phyloP scores from a whole-genome alignment of 1,140 invertebrate genomes.

The Hirudo medicinalis region DNA sequence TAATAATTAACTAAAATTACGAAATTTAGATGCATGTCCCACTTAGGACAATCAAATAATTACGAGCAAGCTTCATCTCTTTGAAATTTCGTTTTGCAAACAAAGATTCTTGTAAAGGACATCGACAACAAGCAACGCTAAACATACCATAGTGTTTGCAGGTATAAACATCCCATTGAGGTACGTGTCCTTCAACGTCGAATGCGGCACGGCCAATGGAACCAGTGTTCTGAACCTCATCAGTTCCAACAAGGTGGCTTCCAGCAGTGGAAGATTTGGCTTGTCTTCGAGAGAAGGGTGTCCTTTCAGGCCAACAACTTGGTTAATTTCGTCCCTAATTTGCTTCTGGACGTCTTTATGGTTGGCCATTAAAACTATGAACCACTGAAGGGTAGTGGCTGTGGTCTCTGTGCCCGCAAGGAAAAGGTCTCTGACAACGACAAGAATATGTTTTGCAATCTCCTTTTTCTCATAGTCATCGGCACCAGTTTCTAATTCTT shows the following conservation, averaged over 20 bases:
- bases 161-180: background rate
- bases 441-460: background rate
- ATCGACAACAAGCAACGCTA: background rate
- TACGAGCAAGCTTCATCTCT: constrained; percentile 47
- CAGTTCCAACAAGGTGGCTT: constrained; percentile 8
- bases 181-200: background rate
- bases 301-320: constrained; percentile 29
- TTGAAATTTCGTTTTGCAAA: constrained; percentile 6
- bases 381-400: constrained; percentile 35
- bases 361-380: constrained; percentile 30
- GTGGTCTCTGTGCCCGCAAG: constrained; percentile 38
- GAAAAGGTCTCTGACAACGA: constrained; percentile 27
- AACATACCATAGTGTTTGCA: background rate
- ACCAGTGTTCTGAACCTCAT: background rate
- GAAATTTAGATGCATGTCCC: too few relatives aligned
- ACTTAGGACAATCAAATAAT: constrained; percentile 24
- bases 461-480: background rate
- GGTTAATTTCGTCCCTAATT: constrained; percentile 34
- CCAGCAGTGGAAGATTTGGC: constrained; percentile 10
- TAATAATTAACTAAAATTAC: too few relatives aligned
- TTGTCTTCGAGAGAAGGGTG: constrained; percentile 26
- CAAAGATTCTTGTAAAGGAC: background rate
- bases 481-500: background rate
- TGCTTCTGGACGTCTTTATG: constrained; percentile 38
- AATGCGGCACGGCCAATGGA: constrained; percentile 7